These are phyloP conservation scores for Suncus etruscus DNA, from an alignment of 2,113 vertebrate species.

Conservation along the genomic window DNA sequence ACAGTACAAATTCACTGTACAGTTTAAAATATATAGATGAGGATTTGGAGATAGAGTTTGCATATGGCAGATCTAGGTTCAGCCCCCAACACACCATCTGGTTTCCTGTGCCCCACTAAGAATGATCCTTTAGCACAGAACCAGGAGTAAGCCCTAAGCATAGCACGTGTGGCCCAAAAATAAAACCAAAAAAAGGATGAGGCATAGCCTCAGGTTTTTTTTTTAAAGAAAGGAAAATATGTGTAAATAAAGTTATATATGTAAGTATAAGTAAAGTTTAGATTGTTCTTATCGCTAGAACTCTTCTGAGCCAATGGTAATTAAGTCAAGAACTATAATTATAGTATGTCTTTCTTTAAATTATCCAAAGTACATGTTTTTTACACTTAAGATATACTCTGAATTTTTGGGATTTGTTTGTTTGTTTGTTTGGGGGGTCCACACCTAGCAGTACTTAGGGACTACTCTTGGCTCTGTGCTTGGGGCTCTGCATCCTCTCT, in stretches of 20 bases:
- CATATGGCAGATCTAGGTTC: too few relatives aligned
- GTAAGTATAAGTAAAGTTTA: not conserved
- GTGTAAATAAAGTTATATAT: too few relatives aligned
- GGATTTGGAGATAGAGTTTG: not conserved
- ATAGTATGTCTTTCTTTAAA: conserved; percentile 45
- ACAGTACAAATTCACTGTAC: not conserved
- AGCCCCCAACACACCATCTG: too few relatives aligned
- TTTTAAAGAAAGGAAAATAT: too few relatives aligned
- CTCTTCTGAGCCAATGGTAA: not conserved
- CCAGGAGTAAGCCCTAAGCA: too few relatives aligned
- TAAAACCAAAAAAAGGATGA: too few relatives aligned
- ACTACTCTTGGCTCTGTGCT: not conserved
- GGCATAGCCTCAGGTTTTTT: too few relatives aligned
- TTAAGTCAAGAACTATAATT: conserved; percentile 49
- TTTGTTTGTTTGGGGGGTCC: too few relatives aligned
- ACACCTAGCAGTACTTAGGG: not conserved
- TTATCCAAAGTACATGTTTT: not conserved
- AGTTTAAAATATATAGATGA: conserved; percentile 27
- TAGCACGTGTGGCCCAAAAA: too few relatives aligned
- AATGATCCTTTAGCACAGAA: too few relatives aligned
- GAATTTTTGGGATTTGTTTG: not conserved
- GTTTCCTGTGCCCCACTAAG: too few relatives aligned
- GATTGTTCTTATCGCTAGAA: conserved; percentile 3
- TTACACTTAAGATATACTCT: not conserved
- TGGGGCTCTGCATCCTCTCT: too few relatives aligned